phyloP scores from a whole-genome alignment of 2,797 vertebrate species.

The Oreochromis grahami region DNA sequence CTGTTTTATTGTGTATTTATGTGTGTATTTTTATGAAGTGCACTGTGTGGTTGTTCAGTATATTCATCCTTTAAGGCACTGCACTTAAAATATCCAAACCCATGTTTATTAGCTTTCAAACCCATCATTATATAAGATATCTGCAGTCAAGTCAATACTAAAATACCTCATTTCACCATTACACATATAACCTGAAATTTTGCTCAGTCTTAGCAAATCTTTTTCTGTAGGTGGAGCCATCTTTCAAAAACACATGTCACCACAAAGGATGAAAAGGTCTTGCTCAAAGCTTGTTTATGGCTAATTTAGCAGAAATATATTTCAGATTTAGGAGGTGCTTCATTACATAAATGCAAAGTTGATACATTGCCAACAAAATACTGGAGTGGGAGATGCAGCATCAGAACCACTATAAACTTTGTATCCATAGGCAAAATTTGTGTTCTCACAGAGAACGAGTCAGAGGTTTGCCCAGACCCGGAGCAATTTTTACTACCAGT shows the following conservation, averaged over 20 bases:
- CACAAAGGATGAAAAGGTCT: no score
- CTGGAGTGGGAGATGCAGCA: neutral
- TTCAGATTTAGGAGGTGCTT: neutral
- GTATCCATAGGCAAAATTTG: neutral
- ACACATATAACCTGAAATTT: neutral
- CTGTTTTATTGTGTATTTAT: neutral
- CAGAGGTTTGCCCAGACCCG: fast-evolving
- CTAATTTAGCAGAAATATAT: neutral
- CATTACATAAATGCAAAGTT: neutral
- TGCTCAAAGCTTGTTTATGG: neutral
- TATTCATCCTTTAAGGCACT: neutral
- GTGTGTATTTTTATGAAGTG: neutral
- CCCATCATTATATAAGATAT: neutral
- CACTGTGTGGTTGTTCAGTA: neutral
- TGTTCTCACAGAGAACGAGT: neutral
- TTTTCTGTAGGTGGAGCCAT: no score
- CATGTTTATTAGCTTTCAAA: neutral
- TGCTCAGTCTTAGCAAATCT: no score
- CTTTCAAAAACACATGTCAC: no score
- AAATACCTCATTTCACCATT: neutral
- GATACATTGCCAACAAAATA: neutral
- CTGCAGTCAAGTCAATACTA: neutral
- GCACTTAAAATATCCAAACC: neutral
- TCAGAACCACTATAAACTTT: neutral
- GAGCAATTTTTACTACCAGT: neutral